These are phyloP conservation scores for Lagorchestes hirsutus DNA, from an alignment of 2,797 vertebrate species.

Conservation along the genomic window DNA sequence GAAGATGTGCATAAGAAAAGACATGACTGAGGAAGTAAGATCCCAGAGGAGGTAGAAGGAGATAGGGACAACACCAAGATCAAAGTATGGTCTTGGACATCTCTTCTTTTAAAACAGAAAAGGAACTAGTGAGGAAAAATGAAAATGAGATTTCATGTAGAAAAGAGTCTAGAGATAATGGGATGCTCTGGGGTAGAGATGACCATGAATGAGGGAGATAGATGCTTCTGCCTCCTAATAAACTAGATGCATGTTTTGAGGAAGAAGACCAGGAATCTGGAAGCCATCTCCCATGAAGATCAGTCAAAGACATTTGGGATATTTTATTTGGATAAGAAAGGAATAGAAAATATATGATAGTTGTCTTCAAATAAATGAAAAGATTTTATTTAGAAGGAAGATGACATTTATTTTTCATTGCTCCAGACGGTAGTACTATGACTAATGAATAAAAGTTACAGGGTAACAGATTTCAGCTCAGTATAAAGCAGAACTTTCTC, in stretches of 20 bases:
- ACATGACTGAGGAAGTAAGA: not conserved
- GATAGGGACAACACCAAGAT: not conserved
- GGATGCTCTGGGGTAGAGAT: not conserved
- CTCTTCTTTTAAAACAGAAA: not conserved
- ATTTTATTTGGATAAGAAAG: not conserved
- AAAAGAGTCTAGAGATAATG: not conserved
- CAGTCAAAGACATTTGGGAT: not conserved
- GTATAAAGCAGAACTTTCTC: not conserved
- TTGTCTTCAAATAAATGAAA: not conserved
- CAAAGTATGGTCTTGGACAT: not conserved
- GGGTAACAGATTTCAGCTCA: not conserved
- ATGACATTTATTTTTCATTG: not conserved
- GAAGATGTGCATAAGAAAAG: not conserved
- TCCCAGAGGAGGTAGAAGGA: not conserved
- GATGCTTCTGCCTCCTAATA: not conserved
- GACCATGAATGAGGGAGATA: not conserved
- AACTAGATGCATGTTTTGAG: not conserved
- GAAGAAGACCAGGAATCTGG: not conserved
- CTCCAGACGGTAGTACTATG: not conserved
- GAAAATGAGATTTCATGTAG: not conserved
- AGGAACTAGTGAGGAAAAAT: not conserved
- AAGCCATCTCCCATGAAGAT: not conserved
- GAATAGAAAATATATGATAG: not conserved
- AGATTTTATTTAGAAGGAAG: not conserved
- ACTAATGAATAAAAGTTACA: not conserved